These are phyloP conservation scores for Sarcophaga caerulescens DNA, from an alignment of 2,888 invertebrate species.

Conservation along the genomic window DNA sequence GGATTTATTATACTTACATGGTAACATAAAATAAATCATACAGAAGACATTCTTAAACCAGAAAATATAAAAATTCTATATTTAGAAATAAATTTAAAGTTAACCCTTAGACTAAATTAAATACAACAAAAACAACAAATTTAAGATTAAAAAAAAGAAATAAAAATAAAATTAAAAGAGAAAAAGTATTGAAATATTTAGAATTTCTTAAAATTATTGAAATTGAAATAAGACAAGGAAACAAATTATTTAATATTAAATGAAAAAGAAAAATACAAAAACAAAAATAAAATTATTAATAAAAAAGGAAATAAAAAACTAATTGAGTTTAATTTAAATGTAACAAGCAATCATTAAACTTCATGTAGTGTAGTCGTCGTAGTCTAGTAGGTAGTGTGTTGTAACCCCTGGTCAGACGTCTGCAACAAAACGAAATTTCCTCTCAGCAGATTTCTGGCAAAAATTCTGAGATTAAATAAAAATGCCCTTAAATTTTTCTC, in stretches of 20 bases:
- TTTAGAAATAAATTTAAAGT: slow-evolving; percentile 11
- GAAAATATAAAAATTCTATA: slow-evolving; percentile 8
- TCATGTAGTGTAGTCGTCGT: too few species aligned
- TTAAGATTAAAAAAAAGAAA: slow-evolving; percentile 50
- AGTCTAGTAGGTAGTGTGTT: too few species aligned
- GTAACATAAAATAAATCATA: slow-evolving; percentile 41
- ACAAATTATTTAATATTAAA: slow-evolving; percentile 61
- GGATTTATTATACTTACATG: slow-evolving; percentile 40
- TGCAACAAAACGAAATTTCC: too few species aligned
- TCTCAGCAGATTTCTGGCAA: too few species aligned
- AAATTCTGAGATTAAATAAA: too few species aligned
- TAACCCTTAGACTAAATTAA: slow-evolving; percentile 32
- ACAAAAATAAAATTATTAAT: slow-evolving; percentile 59
- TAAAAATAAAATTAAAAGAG: slow-evolving; percentile 23
- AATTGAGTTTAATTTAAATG: slow-evolving; percentile 3
- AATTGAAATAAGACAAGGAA: slow-evolving; percentile 24
- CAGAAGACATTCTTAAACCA: slow-evolving; percentile 35
- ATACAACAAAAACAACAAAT: slow-evolving; percentile 45
- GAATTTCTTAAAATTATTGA: slow-evolving; percentile 54
- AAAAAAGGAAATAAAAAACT: slow-evolving; percentile 7
- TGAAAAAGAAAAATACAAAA: slow-evolving; percentile 7
- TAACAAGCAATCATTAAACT: background rate
- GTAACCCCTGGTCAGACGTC: too few species aligned
- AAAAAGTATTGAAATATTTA: slow-evolving; percentile 54
- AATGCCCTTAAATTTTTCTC: too few species aligned